Percentiles rank a stretch among this genome's conserved stretches.
Conservation (phyloP, 1,140 invertebrate genomes). For the Heliconius hermathena region DNA sequence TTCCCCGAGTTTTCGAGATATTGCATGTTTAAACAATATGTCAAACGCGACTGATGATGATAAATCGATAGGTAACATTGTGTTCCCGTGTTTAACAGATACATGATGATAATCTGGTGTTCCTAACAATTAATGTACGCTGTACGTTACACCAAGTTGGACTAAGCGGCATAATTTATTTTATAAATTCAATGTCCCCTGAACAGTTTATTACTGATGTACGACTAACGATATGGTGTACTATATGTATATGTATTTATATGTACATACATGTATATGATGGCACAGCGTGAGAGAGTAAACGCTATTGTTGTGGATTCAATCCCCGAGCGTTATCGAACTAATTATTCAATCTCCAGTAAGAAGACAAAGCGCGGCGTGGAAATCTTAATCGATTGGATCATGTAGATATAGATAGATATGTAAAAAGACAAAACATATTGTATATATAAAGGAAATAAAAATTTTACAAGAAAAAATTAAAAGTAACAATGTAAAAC, state of each 20-base stretch:
- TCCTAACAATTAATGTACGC: not conserved
- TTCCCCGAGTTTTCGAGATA: too few relatives aligned
- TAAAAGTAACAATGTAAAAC: too few relatives aligned
- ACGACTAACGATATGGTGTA: not conserved
- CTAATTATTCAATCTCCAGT: too few relatives aligned
- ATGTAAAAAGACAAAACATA: too few relatives aligned
- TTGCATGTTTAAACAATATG: not conserved
- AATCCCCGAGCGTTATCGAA: too few relatives aligned
- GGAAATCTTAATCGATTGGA: too few relatives aligned
- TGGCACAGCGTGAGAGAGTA: not conserved
- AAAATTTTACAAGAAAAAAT: too few relatives aligned
- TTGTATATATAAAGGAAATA: too few relatives aligned
- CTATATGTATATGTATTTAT: too few relatives aligned
- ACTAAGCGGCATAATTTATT: not conserved
- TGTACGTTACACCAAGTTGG: not conserved
- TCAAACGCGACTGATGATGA: not conserved
- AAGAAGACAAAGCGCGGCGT: too few relatives aligned
- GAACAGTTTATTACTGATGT: not conserved
- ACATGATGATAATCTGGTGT: constrained; percentile 4
- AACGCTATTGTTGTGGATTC: not conserved
- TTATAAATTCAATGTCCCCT: not conserved
- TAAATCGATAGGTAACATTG: not conserved
- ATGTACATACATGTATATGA: too few relatives aligned
- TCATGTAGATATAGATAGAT: too few relatives aligned
- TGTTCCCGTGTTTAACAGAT: not conserved